These are phyloP conservation scores for Heliconius hermathena DNA, from an alignment of 1,140 invertebrate genomes.

Conservation along the genomic window DNA sequence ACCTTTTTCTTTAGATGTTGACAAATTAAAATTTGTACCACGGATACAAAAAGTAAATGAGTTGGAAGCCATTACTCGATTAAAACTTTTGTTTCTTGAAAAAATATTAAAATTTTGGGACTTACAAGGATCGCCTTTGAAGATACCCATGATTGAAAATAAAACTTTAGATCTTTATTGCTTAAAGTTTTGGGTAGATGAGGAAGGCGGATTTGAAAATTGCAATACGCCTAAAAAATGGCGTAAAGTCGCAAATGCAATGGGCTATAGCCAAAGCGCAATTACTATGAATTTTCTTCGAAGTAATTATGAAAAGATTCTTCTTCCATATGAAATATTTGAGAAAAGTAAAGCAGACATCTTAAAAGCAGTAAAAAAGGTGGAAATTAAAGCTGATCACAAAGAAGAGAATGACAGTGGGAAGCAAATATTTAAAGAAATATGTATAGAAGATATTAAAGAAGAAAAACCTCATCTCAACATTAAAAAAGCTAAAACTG, in stretches of 20 bases:
- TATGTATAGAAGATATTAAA: slow-evolving; percentile 60
- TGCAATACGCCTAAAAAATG: slow-evolving; percentile 94
- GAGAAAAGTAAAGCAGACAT: slow-evolving; percentile 82
- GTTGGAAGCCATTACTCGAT: slow-evolving; percentile 96
- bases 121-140: slow-evolving; percentile 94
- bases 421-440: slow-evolving; percentile 61
- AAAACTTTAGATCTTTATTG: slow-evolving; percentile 96
- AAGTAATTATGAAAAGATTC: slow-evolving; percentile 94
- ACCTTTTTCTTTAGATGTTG: slow-evolving; percentile 98
- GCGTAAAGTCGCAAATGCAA: slow-evolving; percentile 91
- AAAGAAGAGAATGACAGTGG: slow-evolving; percentile 52
- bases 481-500: slow-evolving; percentile 77
- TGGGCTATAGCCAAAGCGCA: slow-evolving; percentile 92
- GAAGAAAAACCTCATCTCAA: slow-evolving; percentile 67
- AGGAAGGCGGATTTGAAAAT: slow-evolving; percentile 93
- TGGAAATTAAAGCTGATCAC: slow-evolving; percentile 62
- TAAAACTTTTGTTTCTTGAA: slow-evolving; percentile 98
- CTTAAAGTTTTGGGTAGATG: slow-evolving; percentile 94
- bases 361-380: slow-evolving; percentile 75
- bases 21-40: slow-evolving; percentile 98
- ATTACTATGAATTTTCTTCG: slow-evolving; percentile 91
- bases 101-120: slow-evolving; percentile 99
- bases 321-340: slow-evolving; percentile 95
- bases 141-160: slow-evolving; percentile 97
- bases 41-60: slow-evolving; percentile 98